Base-by-base conservation (phyloP, 2,797 vertebrate species). In the Myotis myotis region DNA sequence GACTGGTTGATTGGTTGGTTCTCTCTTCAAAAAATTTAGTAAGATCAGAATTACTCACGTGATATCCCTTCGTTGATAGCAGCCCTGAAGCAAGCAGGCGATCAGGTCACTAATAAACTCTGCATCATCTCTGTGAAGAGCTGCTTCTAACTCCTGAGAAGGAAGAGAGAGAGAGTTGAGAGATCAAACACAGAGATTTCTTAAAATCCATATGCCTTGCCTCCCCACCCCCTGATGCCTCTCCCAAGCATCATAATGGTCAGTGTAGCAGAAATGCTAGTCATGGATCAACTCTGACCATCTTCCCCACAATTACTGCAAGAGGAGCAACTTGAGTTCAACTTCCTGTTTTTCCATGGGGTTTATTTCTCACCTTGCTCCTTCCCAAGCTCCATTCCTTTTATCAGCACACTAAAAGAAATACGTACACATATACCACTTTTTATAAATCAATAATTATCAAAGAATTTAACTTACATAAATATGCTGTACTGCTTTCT, bases 31-130 rank as follows among this genome's bases (percentile, higher is more conserved):
- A 55, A 95, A 97, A 95, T 0, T 89, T 91, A 57, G 57, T 83
- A 83, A 57, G 74, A 92, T 68, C 0, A 60, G 92, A 76, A 95
- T 95, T 95, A 99, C 99, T 99, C 98, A 99, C 99, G 99, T 99
- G 97, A 99, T 99, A 97, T 99, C 99, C 36, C 98, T 99, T 93
- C 99, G 99, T 97, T 99, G 99, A 97, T 99, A 99, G 97, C 99
- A 99, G 98, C 99, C 99, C 98, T 99, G 99, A 97, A 99, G 98
- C 81, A 99, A 98, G 98, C 99, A 99, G 96, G 99, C 98, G 79
- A 99, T 98, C 81, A 99, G 98, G 95, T 99, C 99, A 3, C 99
- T 99, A 75, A 99, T 99, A 98, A 99, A 99, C 93, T 99, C 99
- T 85, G 98, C 97, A 91, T 99, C 99, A 96, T 99, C 99, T 95